A percentile compares a stretch with the other conserved stretches of the same genome.
Conservation (phyloP, 2,888 invertebrate genomes). For the Globia sparganii region DNA sequence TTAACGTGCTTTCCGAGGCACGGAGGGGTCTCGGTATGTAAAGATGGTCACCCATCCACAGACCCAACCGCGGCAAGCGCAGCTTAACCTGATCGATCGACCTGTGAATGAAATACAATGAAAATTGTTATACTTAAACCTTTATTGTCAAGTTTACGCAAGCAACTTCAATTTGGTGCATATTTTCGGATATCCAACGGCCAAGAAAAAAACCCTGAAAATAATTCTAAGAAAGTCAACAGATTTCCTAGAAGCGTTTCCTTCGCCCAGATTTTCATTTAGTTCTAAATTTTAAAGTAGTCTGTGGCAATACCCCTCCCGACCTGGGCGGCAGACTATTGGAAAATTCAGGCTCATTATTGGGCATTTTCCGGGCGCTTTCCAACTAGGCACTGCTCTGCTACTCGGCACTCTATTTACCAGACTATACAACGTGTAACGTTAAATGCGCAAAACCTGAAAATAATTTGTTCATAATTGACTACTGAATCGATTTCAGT, state of each 20-base stretch:
- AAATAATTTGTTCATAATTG: too few species aligned
- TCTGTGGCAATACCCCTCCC: conserved; percentile 13
- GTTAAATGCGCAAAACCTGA: too few species aligned
- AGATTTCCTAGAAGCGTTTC: neutral
- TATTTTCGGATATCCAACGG: neutral
- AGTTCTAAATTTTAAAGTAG: conserved; percentile 44
- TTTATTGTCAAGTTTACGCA: neutral
- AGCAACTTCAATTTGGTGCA: neutral
- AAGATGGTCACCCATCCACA: too few species aligned
- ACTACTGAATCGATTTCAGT: too few species aligned
- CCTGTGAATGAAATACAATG: neutral
- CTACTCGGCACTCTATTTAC: neutral
- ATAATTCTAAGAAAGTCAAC: conserved; percentile 1
- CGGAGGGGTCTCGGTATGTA: too few species aligned
- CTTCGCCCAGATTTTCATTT: conserved; percentile 27
- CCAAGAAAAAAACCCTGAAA: neutral
- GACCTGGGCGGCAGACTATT: conserved; percentile 27
- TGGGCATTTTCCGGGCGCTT: conserved; percentile 17
- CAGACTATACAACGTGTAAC: too few species aligned
- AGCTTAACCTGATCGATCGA: too few species aligned
- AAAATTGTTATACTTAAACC: neutral
- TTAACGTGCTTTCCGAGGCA: too few species aligned
- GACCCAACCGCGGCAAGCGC: too few species aligned
- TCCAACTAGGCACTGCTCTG: neutral
- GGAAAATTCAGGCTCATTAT: conserved; percentile 46